Evolutionary conservation across 2,888 invertebrate species (phyloP), one percentile per base, ranked within the genome.

Genomic region (Torymus aiolomorphi): DNA sequence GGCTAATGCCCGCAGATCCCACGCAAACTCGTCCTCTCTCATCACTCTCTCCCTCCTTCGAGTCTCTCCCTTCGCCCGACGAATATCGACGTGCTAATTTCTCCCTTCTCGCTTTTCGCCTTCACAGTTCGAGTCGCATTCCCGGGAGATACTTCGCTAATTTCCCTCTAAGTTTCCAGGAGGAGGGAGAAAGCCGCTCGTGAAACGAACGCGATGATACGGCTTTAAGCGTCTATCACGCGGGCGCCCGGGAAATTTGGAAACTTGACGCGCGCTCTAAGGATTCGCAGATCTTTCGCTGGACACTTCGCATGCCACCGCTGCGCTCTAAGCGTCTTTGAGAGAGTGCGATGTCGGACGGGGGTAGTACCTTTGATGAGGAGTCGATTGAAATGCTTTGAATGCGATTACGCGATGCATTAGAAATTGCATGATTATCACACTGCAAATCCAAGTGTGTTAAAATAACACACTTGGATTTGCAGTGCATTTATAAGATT

Each of bases 241-340:
- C 20, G 20, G 20, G 20, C 2, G 52, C 24, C 67, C 18, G 54
- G 88, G 87, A 88, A 87, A 87, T 88, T 88, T 87, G 88, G 88
- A 87, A 88, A 88, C 87, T 87, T 85, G 84, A 85, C 84, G 54
- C 31, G 20, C 51, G 83, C 84, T 84, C 81, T 77, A 78, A 72
- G 57, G 56, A 67, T 70, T 54, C 54, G 24, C 11, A 1, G 16
- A 54, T 67, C 54, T 67, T 24, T 54, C 5, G n/a, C 24, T n/a
- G 67, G 67, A 54, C 67, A 67, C 54, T 54, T 67, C 11, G 13
- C 14, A 31, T 2, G 24, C 10, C 16, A 0, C 8, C 31, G 31
- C 8, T 3, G 31, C 3, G 8, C 31, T 3, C 4, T 31, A 31
- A 31, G 8, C 31, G 31, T 20, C 61, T 18, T 24, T 61, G 2